Evolutionary conservation across 2,113 vertebrate species (phyloP), one percentile per base, ranked within the genome.

Genomic region (Orientallactaga bullata): DNA sequence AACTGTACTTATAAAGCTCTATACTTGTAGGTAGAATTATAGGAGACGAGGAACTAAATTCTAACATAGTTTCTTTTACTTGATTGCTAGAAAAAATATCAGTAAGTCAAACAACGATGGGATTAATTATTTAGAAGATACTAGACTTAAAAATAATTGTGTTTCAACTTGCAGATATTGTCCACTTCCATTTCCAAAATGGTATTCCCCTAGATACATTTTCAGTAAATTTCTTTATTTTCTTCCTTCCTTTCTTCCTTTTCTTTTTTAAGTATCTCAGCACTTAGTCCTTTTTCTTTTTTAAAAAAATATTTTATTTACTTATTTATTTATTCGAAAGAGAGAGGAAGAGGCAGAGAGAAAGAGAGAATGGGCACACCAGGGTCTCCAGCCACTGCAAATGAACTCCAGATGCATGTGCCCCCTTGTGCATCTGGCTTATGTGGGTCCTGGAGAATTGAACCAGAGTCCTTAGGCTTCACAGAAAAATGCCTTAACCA

Each of bases 51-150:
- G 63, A 24, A 5, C 11, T 77, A 73, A 87, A 79, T 92, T 15
- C 39, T 82, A 79, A 37, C 79, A 78, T 7, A 84, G 60, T 3
- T 85, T 88, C 16, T 68, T 35, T 94, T 86, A 66, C 61, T 92
- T 94, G 82, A 10, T 90, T 77, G 32, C 71, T 76, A 55, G 88
- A 5, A 82, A 91, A 88, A 76, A 60, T 55, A 39, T 58, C 69
- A 35, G 9, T 76, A 51, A 73, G 47, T 77, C 87, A 73, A 79
- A 63, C 20, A 74, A 61, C 81, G 23, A 66, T 76, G 8, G 2
- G 24, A 90, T 85, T 88, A 55, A 18, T 89, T 76, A 83, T 39
- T 95, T 92, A 72, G 30, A 92, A 76, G 39, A 7, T 0, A 78
- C 7, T 0, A 55, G 5, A 0, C 26, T 76, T 86, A 83, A 90